Evolutionary conservation across 53 echinoderm and acorn worm species (phyloP), one percentile per base, ranked within the genome.

Genomic region (Zoroaster sp.): DNA sequence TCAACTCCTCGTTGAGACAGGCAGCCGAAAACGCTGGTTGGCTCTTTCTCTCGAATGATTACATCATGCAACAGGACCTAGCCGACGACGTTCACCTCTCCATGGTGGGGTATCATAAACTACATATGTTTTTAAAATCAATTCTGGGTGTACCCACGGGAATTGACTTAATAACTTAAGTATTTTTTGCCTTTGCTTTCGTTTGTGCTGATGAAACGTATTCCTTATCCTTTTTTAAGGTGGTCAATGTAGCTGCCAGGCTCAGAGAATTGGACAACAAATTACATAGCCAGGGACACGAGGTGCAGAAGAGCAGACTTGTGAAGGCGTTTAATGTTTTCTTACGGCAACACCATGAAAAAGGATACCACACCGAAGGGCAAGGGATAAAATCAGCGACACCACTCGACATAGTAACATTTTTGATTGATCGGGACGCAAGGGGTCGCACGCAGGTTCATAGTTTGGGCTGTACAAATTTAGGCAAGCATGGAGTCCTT

Each of bases 401-500:
- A 5, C 86, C 86, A 9, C 70, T 23, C 5, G 72, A 85, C n/a
- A 30, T 85, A 12, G 38, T 85, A 5, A 28, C 43, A 18, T 85
- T 85, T n/a, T 43, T 85, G 8, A 45, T 85, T 4, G 36, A 71
- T 33, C 23, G 70, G 23, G 86, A 85, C 34, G 42, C 36, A 0
- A 70, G 68, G 5, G 70, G 69, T 2, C 44, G 71, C 15, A 85
- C 86, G 20, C 69, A 85, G 52, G 47, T 71, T 0, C 86, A 85
- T 42, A 33, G 1, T 42, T 42, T 85, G 14, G 70, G 49, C 7
- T 85, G 86, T 25, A 6, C 41, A 5, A 30, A 45, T 85, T 69
- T 69, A 12, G 86, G 86, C 13, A 85, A 85, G 32, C 77, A 51
- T 11, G 77, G 77, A 12, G 32, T 51, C 3, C 49, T 77, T 34